A percentile compares a stretch with the other conserved stretches of the same genome.
Conservation (phyloP, 64 coral and sea anemone species). For the Orbicella faveolata region DNA sequence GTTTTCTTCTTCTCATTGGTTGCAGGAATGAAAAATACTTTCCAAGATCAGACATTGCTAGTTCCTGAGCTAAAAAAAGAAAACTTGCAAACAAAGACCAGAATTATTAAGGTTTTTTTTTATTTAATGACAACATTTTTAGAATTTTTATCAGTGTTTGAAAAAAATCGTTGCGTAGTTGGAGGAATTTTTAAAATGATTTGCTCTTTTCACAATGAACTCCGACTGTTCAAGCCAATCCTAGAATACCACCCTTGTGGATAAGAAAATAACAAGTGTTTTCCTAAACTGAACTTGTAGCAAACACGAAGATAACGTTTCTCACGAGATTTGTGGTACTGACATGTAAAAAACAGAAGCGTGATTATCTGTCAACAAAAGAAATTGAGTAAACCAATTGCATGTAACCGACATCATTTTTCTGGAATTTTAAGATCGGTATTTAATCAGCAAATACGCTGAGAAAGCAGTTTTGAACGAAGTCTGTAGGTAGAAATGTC, state of each 20-base stretch:
- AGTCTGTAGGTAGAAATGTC: not conserved
- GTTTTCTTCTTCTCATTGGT: not conserved
- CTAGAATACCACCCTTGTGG: not conserved
- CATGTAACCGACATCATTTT: not conserved
- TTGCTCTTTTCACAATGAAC: not conserved
- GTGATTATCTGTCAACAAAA: not conserved
- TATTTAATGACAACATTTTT: constrained; percentile 5
- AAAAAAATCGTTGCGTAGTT: not conserved
- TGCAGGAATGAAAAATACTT: not conserved
- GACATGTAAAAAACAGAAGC: not conserved
- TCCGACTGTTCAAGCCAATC: not conserved
- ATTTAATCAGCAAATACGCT: not conserved
- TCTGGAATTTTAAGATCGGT: not conserved
- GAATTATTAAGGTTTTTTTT: not conserved
- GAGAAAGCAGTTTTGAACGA: not conserved
- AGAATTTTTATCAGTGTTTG: not conserved
- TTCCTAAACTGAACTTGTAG: not conserved
- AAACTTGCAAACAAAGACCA: not conserved
- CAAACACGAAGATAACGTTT: not conserved
- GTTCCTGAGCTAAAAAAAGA: not conserved
- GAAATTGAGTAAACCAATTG: not conserved
- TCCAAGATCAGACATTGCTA: not conserved
- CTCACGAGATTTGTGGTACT: not conserved
- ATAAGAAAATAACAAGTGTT: not conserved
- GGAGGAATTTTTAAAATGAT: constrained; percentile 6